A percentile compares a stretch with the other conserved stretches of the same genome.
phyloP scores from a whole-genome alignment of 2,113 vertebrate genomes.

The Orycteropus afer region DNA sequence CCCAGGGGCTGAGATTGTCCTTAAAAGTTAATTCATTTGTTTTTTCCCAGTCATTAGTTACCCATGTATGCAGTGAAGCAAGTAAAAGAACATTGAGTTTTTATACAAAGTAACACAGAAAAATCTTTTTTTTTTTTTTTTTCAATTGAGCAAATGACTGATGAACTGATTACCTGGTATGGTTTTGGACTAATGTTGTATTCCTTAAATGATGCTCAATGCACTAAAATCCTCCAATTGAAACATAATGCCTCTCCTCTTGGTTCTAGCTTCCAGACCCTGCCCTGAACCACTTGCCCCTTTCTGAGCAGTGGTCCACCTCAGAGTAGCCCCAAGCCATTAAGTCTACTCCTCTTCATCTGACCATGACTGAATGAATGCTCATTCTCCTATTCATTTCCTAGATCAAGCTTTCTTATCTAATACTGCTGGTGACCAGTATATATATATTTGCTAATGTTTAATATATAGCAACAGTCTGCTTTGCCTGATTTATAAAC shows the following conservation, averaged over 20 bases:
- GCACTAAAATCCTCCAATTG: background rate
- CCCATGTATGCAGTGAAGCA: background rate
- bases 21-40: slow-evolving; percentile 61
- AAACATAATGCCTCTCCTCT: background rate
- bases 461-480: slow-evolving; percentile 24
- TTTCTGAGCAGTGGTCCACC: background rate
- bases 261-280: background rate
- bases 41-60: slow-evolving; percentile 33
- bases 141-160: background rate
- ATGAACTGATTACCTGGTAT: background rate
- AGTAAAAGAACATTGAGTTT: slow-evolving; percentile 49
- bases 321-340: background rate
- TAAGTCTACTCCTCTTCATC: background rate
- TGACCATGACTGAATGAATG: background rate
- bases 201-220: background rate
- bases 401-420: background rate
- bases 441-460: background rate
- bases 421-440: background rate
- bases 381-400: background rate
- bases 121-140: background rate
- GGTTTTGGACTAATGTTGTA: background rate
- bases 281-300: background rate
- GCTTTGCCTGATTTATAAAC: background rate
- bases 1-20: slow-evolving; percentile 38
- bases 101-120: slow-evolving; percentile 24